Conservation (phyloP, 1,140 invertebrate genomes). For the Pemphigus obesinymphae region DNA sequence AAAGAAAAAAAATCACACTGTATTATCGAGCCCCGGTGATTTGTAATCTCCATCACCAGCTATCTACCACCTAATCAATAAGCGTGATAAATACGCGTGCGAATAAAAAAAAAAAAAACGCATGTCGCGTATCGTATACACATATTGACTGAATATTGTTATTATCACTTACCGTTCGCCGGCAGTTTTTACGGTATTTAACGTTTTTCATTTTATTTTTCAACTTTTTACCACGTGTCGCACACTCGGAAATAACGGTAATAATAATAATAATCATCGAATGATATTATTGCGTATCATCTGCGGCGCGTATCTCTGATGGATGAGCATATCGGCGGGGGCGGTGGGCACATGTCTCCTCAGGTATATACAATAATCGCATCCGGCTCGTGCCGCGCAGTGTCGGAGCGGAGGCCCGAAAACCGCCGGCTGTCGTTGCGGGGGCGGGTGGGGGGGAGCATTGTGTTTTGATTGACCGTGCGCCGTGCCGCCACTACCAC, state of each 20-base stretch:
- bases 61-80: too few species aligned
- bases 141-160: background rate
- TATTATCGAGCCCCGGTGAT: too few species aligned
- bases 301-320: background rate
- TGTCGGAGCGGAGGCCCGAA: background rate
- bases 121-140: background rate
- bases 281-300: background rate
- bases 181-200: background rate
- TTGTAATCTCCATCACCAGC: too few species aligned
- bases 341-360: background rate
- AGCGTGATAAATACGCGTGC: background rate
- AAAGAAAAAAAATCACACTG: too few species aligned
- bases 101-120: too few species aligned
- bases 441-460: background rate
- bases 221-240: background rate
- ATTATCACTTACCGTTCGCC: background rate
- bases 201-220: background rate
- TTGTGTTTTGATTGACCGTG: constrained; percentile 14
- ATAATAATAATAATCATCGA: background rate
- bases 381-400: background rate
- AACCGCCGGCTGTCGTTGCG: background rate
- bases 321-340: background rate
- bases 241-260: background rate
- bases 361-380: background rate
- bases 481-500: background rate